Percentiles rank a stretch among this genome's conserved stretches.
Conservation (phyloP, 2,113 vertebrate species). For the Dromas ardeola region DNA sequence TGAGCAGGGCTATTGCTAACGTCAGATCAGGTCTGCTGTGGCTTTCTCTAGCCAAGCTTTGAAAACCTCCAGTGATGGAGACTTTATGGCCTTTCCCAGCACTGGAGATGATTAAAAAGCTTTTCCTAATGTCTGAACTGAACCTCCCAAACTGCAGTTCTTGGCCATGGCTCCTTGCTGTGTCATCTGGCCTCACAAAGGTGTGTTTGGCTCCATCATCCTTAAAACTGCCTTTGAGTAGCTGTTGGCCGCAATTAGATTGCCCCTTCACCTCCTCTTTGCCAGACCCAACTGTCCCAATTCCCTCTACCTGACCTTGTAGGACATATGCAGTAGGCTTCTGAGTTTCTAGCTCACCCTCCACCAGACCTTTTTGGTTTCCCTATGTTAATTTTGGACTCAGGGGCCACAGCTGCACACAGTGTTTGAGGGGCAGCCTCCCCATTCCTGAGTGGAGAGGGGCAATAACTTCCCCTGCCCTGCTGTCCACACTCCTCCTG, state of each 20-base stretch:
- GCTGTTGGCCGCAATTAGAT: background rate
- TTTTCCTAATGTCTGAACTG: background rate
- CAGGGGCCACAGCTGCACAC: background rate
- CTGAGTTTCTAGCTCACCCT: background rate
- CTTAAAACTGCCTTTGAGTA: background rate
- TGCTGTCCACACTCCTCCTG: background rate
- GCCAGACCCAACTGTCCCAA: background rate
- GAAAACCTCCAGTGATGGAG: background rate
- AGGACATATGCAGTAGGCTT: background rate
- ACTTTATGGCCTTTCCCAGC: background rate
- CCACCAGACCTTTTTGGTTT: background rate
- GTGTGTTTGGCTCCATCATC: background rate
- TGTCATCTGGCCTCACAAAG: background rate
- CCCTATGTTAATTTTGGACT: background rate
- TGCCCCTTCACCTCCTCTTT: background rate
- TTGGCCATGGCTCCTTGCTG: background rate
- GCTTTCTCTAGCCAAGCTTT: background rate
- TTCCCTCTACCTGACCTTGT: background rate
- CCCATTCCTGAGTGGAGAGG: background rate
- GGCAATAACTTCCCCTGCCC: background rate
- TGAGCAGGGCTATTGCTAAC: background rate
- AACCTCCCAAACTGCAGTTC: background rate
- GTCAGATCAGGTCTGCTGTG: background rate
- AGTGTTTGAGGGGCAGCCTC: background rate
- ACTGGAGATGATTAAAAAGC: background rate